Percentiles rank a stretch among this genome's conserved stretches.
Conservation (phyloP, 2,888 invertebrate species). For the Callosobruchus maculatus region DNA sequence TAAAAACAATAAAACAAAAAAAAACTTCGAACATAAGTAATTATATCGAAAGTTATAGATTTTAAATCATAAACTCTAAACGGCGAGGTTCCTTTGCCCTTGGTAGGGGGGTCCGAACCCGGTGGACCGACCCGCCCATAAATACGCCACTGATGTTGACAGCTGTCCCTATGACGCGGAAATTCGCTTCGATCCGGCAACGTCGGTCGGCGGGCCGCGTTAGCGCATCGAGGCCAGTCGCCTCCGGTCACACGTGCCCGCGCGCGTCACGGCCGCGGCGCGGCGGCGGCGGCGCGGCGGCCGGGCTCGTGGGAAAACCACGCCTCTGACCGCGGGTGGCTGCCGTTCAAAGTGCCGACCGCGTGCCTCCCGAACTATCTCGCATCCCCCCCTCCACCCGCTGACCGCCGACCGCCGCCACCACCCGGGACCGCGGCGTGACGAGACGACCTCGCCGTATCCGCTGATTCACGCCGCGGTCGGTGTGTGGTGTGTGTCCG, state of each 20-base stretch:
- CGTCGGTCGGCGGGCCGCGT: slow-evolving; percentile 5
- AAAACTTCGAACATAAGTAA: too few species aligned
- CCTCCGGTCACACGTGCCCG: slow-evolving; percentile 49
- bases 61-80: too few species aligned
- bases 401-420: not conserved
- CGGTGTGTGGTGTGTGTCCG: slow-evolving; percentile 16
- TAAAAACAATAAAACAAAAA: too few species aligned
- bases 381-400: slow-evolving; percentile 4
- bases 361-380: slow-evolving; percentile 19
- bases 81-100: too few species aligned
- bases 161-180: not conserved
- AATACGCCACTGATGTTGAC: too few species aligned
- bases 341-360: slow-evolving; percentile 32
- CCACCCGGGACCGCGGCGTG: slow-evolving; percentile 3
- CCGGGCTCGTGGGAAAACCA: slow-evolving; percentile 46
- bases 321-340: slow-evolving; percentile 44
- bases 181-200: slow-evolving; percentile 3
- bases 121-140: too few species aligned
- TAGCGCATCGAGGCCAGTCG: slow-evolving; percentile 12
- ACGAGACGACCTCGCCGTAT: slow-evolving; percentile 15
- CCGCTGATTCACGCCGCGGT: slow-evolving; percentile 23
- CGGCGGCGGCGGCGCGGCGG: slow-evolving; percentile 45
- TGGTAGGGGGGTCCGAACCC: too few species aligned
- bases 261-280: slow-evolving; percentile 45
- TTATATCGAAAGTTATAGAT: too few species aligned